These are phyloP conservation scores for Drosophila antonietae DNA, from an alignment of 2,888 invertebrate species.

Conservation along the genomic window DNA sequence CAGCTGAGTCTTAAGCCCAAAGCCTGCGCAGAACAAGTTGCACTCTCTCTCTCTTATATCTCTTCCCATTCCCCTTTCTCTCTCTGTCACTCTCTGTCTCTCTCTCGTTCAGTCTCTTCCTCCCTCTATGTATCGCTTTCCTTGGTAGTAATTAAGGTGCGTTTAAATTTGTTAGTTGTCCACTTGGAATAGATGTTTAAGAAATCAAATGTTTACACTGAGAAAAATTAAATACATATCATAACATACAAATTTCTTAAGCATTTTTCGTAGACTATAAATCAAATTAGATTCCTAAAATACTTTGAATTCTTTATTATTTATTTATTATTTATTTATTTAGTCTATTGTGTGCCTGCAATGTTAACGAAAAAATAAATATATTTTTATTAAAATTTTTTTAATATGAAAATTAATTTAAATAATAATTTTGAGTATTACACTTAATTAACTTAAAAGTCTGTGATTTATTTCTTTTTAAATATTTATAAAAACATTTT, in stretches of 20 bases:
- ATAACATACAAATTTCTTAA: too few species aligned
- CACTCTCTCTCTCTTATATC: neutral
- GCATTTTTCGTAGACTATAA: neutral
- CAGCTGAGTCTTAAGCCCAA: conserved; percentile 31
- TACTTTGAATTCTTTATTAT: too few species aligned
- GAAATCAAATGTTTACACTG: conserved; percentile 65
- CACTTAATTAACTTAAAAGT: too few species aligned
- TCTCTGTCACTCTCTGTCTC: neutral
- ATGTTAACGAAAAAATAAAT: neutral
- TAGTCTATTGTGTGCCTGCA: neutral
- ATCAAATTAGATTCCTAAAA: neutral
- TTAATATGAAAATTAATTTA: too few species aligned
- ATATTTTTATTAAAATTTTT: too few species aligned
- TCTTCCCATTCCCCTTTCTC: neutral
- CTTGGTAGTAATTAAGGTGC: conserved; percentile 61
- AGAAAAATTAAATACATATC: neutral
- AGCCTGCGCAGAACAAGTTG: conserved; percentile 19
- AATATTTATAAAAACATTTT: neutral
- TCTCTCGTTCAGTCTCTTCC: neutral
- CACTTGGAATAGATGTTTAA: conserved; percentile 68
- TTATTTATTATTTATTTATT: too few species aligned
- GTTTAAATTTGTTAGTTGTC: conserved; percentile 79
- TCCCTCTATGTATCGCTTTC: neutral
- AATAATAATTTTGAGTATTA: too few species aligned
- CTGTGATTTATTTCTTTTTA: too few species aligned